A percentile compares a stretch with the other conserved stretches of the same genome.
Conservation (phyloP, 2,113 vertebrate genomes). For the Bubo blakistoni region DNA sequence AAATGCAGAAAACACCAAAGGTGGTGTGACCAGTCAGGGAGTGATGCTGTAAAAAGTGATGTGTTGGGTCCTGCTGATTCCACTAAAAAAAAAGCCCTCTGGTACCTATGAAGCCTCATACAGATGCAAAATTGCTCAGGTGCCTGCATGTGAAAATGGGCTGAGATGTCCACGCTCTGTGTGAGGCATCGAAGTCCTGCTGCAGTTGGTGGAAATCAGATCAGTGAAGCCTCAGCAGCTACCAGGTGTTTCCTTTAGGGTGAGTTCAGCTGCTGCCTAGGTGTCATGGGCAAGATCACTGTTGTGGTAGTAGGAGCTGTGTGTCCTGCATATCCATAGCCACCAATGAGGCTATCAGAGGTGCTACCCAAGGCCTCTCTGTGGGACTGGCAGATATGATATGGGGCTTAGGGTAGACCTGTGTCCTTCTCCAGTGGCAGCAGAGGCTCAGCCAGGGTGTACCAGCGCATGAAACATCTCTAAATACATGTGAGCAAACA, state of each 20-base stretch:
- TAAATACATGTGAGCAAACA: background rate
- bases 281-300: background rate
- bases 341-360: background rate
- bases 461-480: background rate
- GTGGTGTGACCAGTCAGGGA: background rate
- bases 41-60: background rate
- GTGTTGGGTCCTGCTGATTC: background rate
- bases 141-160: no score
- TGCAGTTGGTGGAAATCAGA: no score
- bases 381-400: background rate
- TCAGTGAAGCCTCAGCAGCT: background rate
- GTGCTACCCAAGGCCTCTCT: background rate
- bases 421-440: background rate
- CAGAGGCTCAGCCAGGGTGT: background rate
- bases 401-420: background rate
- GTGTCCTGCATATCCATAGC: background rate
- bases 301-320: background rate
- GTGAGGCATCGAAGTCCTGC: background rate
- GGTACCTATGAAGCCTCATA: background rate
- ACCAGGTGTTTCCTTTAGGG: background rate
- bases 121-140: background rate
- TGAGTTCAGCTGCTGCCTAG: background rate
- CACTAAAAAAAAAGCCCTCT: background rate
- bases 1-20: background rate
- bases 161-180: background rate